Evolutionary conservation across 2,113 vertebrate species (phyloP).

Genomic region (Eubucco bourcierii): DNA sequence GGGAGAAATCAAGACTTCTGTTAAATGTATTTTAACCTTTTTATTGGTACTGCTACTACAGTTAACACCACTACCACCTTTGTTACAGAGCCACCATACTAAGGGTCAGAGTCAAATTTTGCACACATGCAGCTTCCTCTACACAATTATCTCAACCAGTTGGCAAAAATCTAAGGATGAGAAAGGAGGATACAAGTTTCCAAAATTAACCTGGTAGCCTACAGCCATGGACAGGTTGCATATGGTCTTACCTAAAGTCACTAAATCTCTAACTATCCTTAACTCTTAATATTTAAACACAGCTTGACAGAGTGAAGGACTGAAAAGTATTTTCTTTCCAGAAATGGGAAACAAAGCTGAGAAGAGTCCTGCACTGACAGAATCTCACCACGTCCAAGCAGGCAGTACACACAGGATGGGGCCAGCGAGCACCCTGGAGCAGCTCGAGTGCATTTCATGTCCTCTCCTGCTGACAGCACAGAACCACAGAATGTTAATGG

Average conservation of each 20-base stretch:
- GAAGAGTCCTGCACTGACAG: not conserved
- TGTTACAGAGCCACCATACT: not conserved
- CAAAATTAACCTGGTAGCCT: not conserved
- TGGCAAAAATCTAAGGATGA: not conserved
- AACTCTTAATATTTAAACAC: not conserved
- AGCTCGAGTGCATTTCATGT: rapidly evolving
- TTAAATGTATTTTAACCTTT: not conserved
- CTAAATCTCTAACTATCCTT: not conserved
- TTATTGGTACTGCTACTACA: not conserved
- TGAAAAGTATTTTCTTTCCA: not conserved
- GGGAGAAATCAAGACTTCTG: not conserved
- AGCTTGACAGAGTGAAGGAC: not conserved
- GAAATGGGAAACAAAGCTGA: not conserved
- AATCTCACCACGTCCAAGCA: not conserved
- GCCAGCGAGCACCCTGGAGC: not conserved
- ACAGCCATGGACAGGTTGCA: not conserved
- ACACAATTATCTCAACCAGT: not conserved
- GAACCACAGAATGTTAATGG: not conserved
- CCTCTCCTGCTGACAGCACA: not conserved
- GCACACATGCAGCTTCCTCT: not conserved
- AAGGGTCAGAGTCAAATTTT: not conserved
- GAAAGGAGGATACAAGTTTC: not conserved
- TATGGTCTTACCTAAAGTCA: not conserved
- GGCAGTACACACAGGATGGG: rapidly evolving
- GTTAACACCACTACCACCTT: not conserved